Base-by-base conservation (phyloP, 2,888 invertebrate genomes). In the Gymnocheta viridis region DNA sequence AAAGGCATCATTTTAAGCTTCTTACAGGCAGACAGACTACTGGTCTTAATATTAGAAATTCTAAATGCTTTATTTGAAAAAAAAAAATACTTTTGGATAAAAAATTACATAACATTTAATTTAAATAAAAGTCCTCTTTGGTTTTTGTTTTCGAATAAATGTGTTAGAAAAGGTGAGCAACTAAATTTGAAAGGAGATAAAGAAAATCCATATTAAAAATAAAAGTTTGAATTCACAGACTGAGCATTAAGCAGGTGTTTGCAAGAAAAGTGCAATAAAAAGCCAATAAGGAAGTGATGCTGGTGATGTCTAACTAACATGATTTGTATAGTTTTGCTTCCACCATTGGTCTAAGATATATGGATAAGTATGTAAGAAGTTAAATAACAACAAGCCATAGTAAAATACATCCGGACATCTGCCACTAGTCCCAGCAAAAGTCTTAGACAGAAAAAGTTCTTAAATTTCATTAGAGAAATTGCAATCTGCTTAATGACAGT, bases 21-120 rank as follows among this genome's bases (percentile, higher is more conserved):
- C 38, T 69, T 58, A 22, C 38, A 49, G 29, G 27, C 78, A 70
- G 64, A 22, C 38, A 49, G 29, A 35, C 78, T 78, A 72, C 79
- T 79, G 79, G 79, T 79, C 54, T 79, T 79, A 64, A 54, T 44
- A 14, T 22, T 44, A 62, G 44, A 79, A 32, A 32, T 78, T 78
- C n/a, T 51, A 56, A 60, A 77, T 35, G 19, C 41, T 73, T 38
- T 35, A 9, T 9, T 27, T 4, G 32, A 9, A 56, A 67, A 41
- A 24, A 58, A 44, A 17, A 22, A 60, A 27, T 0, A 38, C 17
- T 32, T 58, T 58, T 67, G 10, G 51, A 38, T 41, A 14, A 67
- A 67, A 49, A 47, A 67, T 58, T 58, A 69, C 60, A 49, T 62
- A 60, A 70, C 54, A 56, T 54, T 76, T 66, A 54, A 66, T 54